phyloP scores from a whole-genome alignment of 2,113 vertebrate genomes.

The Corythornis vintsioides region DNA sequence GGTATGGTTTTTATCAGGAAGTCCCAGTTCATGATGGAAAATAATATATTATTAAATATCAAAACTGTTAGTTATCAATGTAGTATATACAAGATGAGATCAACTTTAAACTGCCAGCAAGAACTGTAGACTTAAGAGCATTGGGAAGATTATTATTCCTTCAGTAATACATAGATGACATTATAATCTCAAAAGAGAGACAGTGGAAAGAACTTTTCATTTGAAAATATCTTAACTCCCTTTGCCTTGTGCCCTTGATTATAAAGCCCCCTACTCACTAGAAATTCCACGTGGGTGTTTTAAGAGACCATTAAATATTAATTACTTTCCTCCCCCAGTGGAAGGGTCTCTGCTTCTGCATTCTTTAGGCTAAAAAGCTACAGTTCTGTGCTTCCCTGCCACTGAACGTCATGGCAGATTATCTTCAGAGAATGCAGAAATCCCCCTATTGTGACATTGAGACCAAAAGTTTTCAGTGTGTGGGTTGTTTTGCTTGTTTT shows the following conservation, averaged over 20 bases:
- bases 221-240: background rate
- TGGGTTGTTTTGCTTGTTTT: no score
- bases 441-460: background rate
- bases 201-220: background rate
- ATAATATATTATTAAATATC: background rate
- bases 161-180: background rate
- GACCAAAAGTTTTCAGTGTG: background rate
- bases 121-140: background rate
- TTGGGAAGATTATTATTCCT: background rate
- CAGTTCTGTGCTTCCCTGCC: background rate
- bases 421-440: background rate
- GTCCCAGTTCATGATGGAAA: background rate
- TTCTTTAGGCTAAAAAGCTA: constrained; percentile 17
- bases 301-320: constrained; percentile 8
- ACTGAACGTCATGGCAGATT: background rate
- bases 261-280: constrained; percentile 24
- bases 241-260: background rate
- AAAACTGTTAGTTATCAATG: background rate
- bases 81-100: background rate
- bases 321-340: constrained; percentile 18
- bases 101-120: background rate
- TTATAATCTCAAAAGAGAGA: background rate
- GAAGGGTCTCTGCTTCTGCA: constrained; percentile 21
- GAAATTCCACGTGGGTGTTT: constrained; percentile 11
- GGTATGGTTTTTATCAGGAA: background rate